Evolutionary conservation across 2,113 vertebrate species (phyloP).

Genomic region (Coregonus clupeaformis): DNA sequence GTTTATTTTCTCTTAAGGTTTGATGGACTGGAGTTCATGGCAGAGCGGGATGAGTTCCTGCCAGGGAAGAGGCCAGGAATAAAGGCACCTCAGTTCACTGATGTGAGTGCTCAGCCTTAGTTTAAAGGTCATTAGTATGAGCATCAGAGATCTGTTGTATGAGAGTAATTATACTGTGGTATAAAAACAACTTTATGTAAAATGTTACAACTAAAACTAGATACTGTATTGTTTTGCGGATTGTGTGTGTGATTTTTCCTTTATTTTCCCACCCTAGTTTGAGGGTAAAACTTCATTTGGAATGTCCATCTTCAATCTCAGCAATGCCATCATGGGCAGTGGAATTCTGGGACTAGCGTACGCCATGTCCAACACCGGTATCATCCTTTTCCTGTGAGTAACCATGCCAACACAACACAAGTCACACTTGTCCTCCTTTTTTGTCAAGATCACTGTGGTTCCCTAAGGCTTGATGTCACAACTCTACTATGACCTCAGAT

Average conservation of each 20-base stretch:
- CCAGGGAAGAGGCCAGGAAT: conserved; percentile 62
- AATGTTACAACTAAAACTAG: too few relatives aligned
- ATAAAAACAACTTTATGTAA: too few relatives aligned
- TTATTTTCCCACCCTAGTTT: conserved; percentile 65
- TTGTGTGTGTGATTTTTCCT: background rate
- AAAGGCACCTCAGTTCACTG: conserved; percentile 77
- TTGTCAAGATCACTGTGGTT: background rate
- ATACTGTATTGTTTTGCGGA: too few relatives aligned
- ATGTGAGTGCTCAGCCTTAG: conserved; percentile 71
- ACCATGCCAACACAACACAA: conserved; percentile 10
- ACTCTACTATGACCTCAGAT: too few relatives aligned
- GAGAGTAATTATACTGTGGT: background rate
- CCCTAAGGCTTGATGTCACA: too few relatives aligned
- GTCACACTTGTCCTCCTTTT: background rate
- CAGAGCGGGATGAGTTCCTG: conserved; percentile 74
- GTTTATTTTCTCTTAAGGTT: conserved; percentile 53
- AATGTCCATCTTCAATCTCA: conserved; percentile 86
- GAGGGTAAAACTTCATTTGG: conserved; percentile 84
- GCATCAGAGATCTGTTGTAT: conserved; percentile 40
- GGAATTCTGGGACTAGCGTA: conserved; percentile 82
- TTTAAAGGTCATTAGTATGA: background rate
- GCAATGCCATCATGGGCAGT: conserved; percentile 87
- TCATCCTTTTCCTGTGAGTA: conserved; percentile 83
- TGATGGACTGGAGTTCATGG: conserved; percentile 60
- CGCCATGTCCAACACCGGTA: conserved; percentile 84